Base-by-base conservation (phyloP, 1,140 invertebrate genomes). In the Neodiprion lecontei region DNA sequence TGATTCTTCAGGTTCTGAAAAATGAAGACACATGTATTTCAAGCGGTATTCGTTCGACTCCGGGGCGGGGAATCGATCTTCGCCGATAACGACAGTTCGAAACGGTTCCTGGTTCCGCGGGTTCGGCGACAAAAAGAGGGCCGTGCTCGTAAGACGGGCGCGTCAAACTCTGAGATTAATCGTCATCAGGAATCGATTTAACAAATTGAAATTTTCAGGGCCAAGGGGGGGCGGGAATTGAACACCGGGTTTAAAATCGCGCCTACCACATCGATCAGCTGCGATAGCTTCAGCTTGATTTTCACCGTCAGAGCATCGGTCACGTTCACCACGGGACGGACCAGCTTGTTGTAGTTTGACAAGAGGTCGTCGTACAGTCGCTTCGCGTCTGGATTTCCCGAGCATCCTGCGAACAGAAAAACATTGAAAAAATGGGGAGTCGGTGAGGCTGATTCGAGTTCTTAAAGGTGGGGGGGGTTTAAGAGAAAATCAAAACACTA, bases 341-440 rank as follows among this genome's bases (percentile, higher is more conserved):
- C 96, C 82, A 98, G 91, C 90, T 98, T 97, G 90, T 98, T 98
- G 90, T 98, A 98, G 88, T 97, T 97, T 84, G 95, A 96, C 75
- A 98, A 91, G 74, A 97, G 91, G 87, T 97, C 95, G 90, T 96
- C 96, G 90, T 97, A 97, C 72, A 97, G 91, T 78, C 95, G 92
- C 90, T 96, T 96, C 77, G 96, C 96, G 88, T 96, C 95, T 79
- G 95, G 95, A 90, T 96, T 96, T 84, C 94, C 94, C 79, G 91
- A 93, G 89, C 93, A 93, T 90, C 92, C 93, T 93, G 88, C 53
- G 84, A 89, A 21, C 90, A 86, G 78, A 79, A 81, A 40, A 40
- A 40, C 28, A 5, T 40, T 40, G 28, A 40, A 40, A 40, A 40
- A 40, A 40, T 40, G 1, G 28, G 28, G 1, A 3, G 28, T 40